phyloP scores from a whole-genome alignment of 2,888 invertebrate genomes.

The Polyommatus icarus region DNA sequence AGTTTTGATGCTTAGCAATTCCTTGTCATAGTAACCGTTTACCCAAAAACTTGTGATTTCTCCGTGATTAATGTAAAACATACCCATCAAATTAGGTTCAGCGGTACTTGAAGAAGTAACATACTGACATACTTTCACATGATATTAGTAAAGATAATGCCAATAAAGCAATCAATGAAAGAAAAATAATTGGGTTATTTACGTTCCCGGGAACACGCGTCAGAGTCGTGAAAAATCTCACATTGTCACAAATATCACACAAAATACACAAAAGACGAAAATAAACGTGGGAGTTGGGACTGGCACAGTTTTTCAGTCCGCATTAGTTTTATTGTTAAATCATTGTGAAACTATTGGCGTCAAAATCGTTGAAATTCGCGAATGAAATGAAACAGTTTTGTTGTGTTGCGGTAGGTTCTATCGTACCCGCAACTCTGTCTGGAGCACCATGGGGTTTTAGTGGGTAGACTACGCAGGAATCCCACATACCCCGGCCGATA shows the following conservation, averaged over 20 bases:
- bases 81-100: neutral
- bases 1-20: too few relatives aligned
- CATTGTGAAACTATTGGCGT: conserved; percentile 25
- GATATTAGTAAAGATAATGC: neutral
- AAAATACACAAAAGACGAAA: conserved; percentile 25
- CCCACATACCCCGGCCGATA: too few relatives aligned
- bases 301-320: conserved; percentile 15
- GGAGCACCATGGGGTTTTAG: too few relatives aligned
- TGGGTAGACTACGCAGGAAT: too few relatives aligned
- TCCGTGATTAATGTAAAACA: too few relatives aligned
- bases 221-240: neutral
- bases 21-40: too few relatives aligned
- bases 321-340: conserved; percentile 12
- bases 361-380: neutral
- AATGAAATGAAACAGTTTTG: neutral
- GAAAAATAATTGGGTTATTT: neutral
- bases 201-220: neutral
- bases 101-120: neutral
- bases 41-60: too few relatives aligned
- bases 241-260: conserved; percentile 28
- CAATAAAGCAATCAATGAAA: neutral
- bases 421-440: too few relatives aligned
- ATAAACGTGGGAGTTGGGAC: conserved; percentile 4
- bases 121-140: neutral
- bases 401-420: too few relatives aligned